A percentile compares a stretch with the other conserved stretches of the same genome.
These are phyloP conservation scores for Drosophila melanogaster DNA, from an alignment of 1,140 invertebrate genomes.

Conservation along the genomic window DNA sequence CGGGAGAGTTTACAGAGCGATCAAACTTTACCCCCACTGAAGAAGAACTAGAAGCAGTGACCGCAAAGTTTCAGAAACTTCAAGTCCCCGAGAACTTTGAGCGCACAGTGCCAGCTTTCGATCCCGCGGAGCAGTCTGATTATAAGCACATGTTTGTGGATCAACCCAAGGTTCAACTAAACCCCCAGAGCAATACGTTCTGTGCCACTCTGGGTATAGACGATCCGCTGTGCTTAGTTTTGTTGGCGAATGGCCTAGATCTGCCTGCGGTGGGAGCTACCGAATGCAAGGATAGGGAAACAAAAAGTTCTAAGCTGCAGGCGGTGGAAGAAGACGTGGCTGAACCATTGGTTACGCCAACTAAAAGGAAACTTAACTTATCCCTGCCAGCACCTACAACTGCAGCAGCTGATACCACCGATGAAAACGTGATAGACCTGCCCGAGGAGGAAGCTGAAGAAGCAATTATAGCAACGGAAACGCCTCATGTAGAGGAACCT, in stretches of 20 bases:
- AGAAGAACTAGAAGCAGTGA: constrained; percentile 89
- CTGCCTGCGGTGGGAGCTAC: constrained; percentile 29
- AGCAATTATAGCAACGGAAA: neutral
- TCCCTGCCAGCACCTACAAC: constrained; percentile 47
- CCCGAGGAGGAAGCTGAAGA: constrained; percentile 6
- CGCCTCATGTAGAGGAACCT: neutral
- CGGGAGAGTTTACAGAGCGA: constrained; percentile 86
- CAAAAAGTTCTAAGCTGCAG: neutral
- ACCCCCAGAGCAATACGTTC: constrained; percentile 93
- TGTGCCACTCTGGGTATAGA: constrained; percentile 92
- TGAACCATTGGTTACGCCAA: constrained; percentile 22
- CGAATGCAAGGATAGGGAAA: neutral
- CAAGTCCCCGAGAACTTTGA: constrained; percentile 91
- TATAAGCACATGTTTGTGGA: constrained; percentile 63
- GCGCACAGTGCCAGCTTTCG: constrained; percentile 88
- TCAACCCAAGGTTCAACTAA: constrained; percentile 86
- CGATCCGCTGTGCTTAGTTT: constrained; percentile 88
- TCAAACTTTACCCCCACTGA: constrained; percentile 91
- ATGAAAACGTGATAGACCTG: constrained; percentile 42
- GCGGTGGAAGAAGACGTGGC: neutral
- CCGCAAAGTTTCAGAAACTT: constrained; percentile 89
- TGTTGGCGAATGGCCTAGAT: constrained; percentile 80
- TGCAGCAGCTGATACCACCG: neutral
- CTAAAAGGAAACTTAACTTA: constrained; percentile 57
- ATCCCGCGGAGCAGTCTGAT: constrained; percentile 83